These are phyloP conservation scores for Hemibagrus guttatus DNA, from an alignment of 2,797 vertebrate genomes.

Conservation along the genomic window DNA sequence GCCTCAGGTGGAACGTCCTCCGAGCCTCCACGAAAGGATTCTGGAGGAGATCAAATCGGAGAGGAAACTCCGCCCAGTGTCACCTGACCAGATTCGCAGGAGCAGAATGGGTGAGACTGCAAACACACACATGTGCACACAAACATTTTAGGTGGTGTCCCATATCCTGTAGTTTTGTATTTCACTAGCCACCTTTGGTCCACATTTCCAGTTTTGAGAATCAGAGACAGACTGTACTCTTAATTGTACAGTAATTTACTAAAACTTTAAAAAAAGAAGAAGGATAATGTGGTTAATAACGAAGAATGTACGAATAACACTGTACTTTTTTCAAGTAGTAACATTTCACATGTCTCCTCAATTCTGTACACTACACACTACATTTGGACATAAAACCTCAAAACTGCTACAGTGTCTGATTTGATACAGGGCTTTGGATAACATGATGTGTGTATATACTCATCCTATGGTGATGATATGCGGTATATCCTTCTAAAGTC, in stretches of 20 bases:
- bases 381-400: background rate
- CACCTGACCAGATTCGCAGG: constrained; percentile 85
- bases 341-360: background rate
- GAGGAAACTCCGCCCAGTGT: constrained; percentile 91
- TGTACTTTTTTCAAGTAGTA: no score
- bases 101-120: constrained; percentile 82
- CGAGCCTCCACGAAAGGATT: constrained; percentile 91
- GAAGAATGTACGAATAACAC: background rate
- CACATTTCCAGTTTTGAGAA: background rate
- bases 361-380: background rate
- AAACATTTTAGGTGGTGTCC: background rate
- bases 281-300: background rate
- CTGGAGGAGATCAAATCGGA: constrained; percentile 94
- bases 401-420: background rate
- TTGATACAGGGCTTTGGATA: background rate
- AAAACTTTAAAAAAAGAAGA: background rate
- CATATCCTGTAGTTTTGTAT: background rate
- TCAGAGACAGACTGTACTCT: background rate
- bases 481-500: background rate
- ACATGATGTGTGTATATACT: background rate
- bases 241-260: background rate
- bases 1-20: constrained; percentile 86
- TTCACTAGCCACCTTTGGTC: background rate
- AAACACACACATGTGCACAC: background rate
- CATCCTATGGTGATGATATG: background rate